A percentile compares a stretch with the other conserved stretches of the same genome.
These are phyloP conservation scores for Pundamilia nyererei DNA, from an alignment of 2,113 vertebrate genomes.

Conservation along the genomic window DNA sequence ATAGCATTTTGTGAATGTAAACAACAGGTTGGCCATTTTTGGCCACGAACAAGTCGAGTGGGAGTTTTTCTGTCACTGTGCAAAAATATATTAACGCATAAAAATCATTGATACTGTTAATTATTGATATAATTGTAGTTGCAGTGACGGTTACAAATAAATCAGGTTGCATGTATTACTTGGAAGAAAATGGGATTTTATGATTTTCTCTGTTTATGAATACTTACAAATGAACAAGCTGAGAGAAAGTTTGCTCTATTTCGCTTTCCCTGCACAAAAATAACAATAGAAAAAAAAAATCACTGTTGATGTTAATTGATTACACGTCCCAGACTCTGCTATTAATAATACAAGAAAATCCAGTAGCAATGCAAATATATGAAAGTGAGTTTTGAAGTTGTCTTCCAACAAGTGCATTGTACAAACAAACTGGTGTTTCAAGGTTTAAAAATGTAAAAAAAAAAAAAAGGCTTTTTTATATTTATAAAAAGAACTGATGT, in stretches of 20 bases:
- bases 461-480: neutral
- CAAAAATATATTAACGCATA: neutral
- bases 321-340: neutral
- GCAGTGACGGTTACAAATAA: neutral
- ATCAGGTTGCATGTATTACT: neutral
- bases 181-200: neutral
- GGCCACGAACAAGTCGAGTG: neutral
- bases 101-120: neutral
- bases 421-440: neutral
- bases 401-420: neutral
- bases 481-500: neutral
- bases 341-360: no score
- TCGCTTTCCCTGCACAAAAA: neutral
- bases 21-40: neutral
- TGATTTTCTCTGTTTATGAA: neutral
- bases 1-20: neutral
- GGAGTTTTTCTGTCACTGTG: neutral
- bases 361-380: no score
- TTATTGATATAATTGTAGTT: neutral
- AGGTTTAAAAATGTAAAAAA: neutral
- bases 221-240: neutral
- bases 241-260: neutral
- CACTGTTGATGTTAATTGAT: neutral
- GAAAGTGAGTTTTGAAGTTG: neutral
- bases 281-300: neutral